Conservation (phyloP, 1,140 invertebrate genomes). For the Drosophila aff. region DNA sequence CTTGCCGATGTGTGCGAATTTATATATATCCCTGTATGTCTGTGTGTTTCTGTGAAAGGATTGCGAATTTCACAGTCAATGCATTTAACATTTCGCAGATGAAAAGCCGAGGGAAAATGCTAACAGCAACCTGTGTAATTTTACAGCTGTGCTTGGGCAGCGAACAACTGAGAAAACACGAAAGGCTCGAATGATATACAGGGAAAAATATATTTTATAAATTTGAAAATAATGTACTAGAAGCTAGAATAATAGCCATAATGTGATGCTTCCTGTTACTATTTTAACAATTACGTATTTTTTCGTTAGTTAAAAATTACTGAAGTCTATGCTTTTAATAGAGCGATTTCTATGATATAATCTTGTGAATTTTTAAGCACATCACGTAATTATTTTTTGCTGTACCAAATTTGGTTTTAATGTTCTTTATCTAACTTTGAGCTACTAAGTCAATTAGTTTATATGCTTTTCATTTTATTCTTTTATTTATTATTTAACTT, state of each 20-base stretch:
- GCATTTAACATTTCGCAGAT: conserved; percentile 51
- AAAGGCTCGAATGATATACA: neutral
- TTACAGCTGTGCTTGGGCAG: conserved; percentile 40
- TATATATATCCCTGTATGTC: conserved; percentile 5
- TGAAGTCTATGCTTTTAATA: too few relatives aligned
- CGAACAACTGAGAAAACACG: conserved; percentile 5
- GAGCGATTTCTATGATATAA: too few relatives aligned
- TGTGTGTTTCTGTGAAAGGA: conserved; percentile 57
- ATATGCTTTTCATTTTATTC: neutral
- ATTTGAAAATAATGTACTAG: neutral
- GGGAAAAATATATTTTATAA: neutral
- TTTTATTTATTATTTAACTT: neutral
- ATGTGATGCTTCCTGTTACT: too few relatives aligned
- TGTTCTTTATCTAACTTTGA: too few relatives aligned
- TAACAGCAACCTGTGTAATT: conserved; percentile 68
- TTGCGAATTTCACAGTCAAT: conserved; percentile 71
- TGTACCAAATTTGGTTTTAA: too few relatives aligned
- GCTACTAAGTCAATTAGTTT: too few relatives aligned
- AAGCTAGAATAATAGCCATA: too few relatives aligned
- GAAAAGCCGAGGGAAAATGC: conserved; percentile 29
- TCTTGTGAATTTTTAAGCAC: too few relatives aligned
- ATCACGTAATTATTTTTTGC: too few relatives aligned
- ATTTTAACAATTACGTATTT: too few relatives aligned
- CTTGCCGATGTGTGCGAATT: conserved; percentile 19
- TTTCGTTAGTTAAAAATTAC: too few relatives aligned